Conservation (phyloP, 1,140 invertebrate genomes). For the Lithobius niger region DNA sequence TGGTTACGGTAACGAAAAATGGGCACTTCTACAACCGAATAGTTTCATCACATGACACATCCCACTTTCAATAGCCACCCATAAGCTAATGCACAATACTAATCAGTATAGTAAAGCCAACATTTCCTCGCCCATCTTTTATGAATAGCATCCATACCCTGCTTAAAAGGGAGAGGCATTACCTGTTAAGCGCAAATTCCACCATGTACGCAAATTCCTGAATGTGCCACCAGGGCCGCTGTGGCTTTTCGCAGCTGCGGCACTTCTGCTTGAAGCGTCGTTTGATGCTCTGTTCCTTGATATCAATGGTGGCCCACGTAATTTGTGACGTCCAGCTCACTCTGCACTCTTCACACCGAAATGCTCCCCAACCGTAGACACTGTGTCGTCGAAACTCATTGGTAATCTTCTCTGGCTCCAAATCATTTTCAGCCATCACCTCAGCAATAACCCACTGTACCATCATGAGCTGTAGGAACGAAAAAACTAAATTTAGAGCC, state of each 20-base stretch:
- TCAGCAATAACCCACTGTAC: not conserved
- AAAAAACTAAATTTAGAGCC: no score
- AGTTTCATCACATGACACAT: no score
- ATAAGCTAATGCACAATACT: no score
- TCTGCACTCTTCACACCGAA: not conserved
- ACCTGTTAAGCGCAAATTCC: not conserved
- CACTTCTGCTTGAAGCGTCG: slow-evolving; percentile 1
- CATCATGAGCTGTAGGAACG: no score
- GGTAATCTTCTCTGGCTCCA: not conserved
- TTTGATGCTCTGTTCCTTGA: not conserved
- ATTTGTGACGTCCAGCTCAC: not conserved
- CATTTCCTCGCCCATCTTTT: no score
- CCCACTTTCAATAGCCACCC: no score
- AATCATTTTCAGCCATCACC: not conserved
- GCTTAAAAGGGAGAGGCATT: no score
- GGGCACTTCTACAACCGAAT: no score
- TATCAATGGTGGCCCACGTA: not conserved
- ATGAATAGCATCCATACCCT: no score
- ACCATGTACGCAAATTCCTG: slow-evolving; percentile 2
- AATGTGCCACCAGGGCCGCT: not conserved
- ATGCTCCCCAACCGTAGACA: not conserved
- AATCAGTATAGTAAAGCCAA: no score
- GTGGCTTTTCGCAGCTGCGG: not conserved
- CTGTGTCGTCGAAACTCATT: not conserved
- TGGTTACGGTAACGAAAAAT: no score